Evolutionary conservation across 1,140 invertebrate species (phyloP).

Genomic region (Caenorhabditis briggsae): DNA sequence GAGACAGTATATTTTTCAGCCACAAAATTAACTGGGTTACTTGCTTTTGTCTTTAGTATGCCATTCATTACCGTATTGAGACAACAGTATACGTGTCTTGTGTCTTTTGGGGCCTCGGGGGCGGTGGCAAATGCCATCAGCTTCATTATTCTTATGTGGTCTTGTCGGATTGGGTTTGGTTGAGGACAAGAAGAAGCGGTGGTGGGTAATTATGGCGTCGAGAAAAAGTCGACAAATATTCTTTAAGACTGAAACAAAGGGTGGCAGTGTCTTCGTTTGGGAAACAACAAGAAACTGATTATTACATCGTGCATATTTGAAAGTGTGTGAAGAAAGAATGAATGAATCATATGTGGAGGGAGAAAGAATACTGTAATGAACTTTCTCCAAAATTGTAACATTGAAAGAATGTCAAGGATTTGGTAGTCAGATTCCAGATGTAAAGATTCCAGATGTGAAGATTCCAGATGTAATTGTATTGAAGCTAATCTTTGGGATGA

Average conservation of each 20-base stretch:
- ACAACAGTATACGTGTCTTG: not conserved
- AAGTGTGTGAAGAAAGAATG: not conserved
- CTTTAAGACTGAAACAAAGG: constrained; percentile 48
- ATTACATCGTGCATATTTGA: constrained; percentile 54
- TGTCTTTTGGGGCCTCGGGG: not conserved
- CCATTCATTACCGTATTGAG: not conserved
- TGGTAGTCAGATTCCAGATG: not conserved
- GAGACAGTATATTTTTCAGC: not conserved
- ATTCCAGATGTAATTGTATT: too few relatives aligned
- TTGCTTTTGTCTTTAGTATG: not conserved
- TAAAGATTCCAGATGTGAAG: too few relatives aligned
- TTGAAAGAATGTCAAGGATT: not conserved
- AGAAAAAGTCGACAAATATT: constrained; percentile 54
- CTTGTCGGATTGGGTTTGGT: not conserved
- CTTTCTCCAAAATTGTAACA: not conserved
- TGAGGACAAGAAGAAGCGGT: not conserved
- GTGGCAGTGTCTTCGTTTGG: not conserved
- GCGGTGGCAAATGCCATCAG: constrained; percentile 37
- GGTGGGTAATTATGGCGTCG: constrained; percentile 36
- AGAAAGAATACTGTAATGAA: constrained; percentile 10
- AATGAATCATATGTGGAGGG: constrained; percentile 20
- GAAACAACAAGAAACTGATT: constrained; percentile 36
- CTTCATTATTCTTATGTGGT: constrained; percentile 51
- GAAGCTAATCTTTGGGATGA: too few relatives aligned
- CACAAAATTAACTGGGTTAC: not conserved